phyloP scores from a whole-genome alignment of 1,140 invertebrate genomes.

The Coelopa frigida region DNA sequence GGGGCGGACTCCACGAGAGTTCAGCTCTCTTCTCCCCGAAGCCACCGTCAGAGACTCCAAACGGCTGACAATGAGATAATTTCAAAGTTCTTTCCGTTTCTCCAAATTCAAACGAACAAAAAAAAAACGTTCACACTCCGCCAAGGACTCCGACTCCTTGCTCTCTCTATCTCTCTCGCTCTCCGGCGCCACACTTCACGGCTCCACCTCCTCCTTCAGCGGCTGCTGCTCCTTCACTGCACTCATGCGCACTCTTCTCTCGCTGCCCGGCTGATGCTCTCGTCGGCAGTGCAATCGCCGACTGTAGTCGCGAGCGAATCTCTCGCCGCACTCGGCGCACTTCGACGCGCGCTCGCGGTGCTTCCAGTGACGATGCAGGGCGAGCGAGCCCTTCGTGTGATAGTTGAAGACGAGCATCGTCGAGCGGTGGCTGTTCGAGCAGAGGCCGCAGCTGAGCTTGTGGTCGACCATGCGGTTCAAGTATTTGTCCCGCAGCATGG shows the following conservation, averaged over 20 bases:
- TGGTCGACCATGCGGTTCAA: slow-evolving; percentile 34
- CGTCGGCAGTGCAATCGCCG: slow-evolving; percentile 18
- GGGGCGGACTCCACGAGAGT: too few relatives aligned
- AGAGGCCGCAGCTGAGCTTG: slow-evolving; percentile 26
- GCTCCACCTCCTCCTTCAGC: background rate
- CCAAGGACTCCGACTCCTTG: too few relatives aligned
- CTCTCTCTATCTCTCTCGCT: background rate
- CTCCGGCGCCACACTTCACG: background rate
- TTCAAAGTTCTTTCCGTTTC: too few relatives aligned
- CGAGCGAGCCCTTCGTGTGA: slow-evolving; percentile 45
- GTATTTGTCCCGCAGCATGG: slow-evolving; percentile 37
- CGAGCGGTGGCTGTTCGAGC: slow-evolving; percentile 15
- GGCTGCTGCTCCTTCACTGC: slow-evolving; percentile 15
- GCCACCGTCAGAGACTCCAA: too few relatives aligned
- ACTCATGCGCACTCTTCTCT: background rate
- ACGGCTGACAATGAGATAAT: too few relatives aligned
- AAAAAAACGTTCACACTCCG: too few relatives aligned
- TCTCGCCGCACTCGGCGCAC: slow-evolving; percentile 20
- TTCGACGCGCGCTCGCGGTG: slow-evolving; percentile 22
- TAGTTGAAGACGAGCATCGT: slow-evolving; percentile 40
- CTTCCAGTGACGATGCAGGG: slow-evolving; percentile 46
- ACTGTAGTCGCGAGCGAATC: slow-evolving; percentile 26
- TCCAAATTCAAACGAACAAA: too few relatives aligned
- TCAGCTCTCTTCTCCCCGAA: too few relatives aligned
- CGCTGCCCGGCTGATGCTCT: background rate